Percentiles rank a stretch among this genome's conserved stretches.
phyloP scores from a whole-genome alignment of 2,797 vertebrate species.

The Alcedo atthis region DNA sequence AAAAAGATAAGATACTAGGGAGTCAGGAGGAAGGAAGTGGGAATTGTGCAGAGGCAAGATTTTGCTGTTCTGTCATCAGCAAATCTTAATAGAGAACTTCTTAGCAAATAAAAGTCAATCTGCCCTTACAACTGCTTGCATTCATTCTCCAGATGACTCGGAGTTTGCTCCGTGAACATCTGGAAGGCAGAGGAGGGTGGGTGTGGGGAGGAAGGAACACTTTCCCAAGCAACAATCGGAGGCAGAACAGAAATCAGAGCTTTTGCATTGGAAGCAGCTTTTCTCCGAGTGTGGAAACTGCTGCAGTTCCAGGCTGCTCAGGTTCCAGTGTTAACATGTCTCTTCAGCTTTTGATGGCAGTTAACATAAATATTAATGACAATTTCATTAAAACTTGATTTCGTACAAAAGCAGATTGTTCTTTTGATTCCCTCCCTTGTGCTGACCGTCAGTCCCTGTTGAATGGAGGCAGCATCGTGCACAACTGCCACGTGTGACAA shows the following conservation, averaged over 20 bases:
- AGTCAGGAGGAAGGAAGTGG: neutral
- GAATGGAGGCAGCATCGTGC: constrained; percentile 13
- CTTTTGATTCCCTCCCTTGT: constrained; percentile 19
- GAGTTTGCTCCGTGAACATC: constrained; percentile 67
- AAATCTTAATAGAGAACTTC: constrained; percentile 27
- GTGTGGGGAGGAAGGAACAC: neutral
- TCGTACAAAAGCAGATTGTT: constrained; percentile 36
- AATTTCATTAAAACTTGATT: constrained; percentile 64
- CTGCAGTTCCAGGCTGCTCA: constrained; percentile 22
- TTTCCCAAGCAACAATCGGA: constrained; percentile 70
- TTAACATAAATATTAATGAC: constrained; percentile 70
- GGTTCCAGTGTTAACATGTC: constrained; percentile 26
- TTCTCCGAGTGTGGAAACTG: constrained; percentile 40
- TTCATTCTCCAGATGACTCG: constrained; percentile 34
- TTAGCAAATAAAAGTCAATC: constrained; percentile 30
- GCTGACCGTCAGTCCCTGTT: neutral
- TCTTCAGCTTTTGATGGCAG: constrained; percentile 57
- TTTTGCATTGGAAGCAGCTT: constrained; percentile 66
- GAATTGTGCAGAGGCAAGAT: neutral
- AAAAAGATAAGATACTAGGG: neutral
- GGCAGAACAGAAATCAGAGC: constrained; percentile 46
- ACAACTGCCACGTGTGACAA: constrained; percentile 18
- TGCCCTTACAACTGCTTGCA: constrained; percentile 21
- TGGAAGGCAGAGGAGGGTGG: constrained; percentile 68
- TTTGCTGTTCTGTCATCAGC: constrained; percentile 22